Percentiles rank a stretch among this genome's conserved stretches.
phyloP scores from a whole-genome alignment of 2,113 vertebrate genomes.

The Gnathonemus echidnorhynchus region DNA sequence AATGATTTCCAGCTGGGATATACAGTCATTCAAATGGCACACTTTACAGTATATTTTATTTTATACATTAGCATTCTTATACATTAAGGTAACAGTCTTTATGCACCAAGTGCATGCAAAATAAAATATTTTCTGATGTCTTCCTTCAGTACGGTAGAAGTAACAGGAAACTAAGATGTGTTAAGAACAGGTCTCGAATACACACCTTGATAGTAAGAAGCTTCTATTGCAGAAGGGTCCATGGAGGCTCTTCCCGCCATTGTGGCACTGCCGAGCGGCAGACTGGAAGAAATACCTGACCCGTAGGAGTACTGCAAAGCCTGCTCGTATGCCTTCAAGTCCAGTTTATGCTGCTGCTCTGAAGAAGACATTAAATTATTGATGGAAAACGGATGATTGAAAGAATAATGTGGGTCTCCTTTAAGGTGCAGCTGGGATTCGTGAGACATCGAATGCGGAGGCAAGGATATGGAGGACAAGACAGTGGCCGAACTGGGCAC shows the following conservation, averaged over 20 bases:
- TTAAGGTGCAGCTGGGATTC: slow-evolving; percentile 89
- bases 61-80: slow-evolving; percentile 55
- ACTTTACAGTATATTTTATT: slow-evolving; percentile 50
- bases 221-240: slow-evolving; percentile 84
- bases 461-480: slow-evolving; percentile 70
- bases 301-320: slow-evolving; percentile 85
- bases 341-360: slow-evolving; percentile 97
- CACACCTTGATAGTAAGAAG: slow-evolving; percentile 95
- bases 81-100: slow-evolving; percentile 78
- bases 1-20: slow-evolving; percentile 47
- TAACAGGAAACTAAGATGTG: slow-evolving; percentile 74
- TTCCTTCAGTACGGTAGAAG: slow-evolving; percentile 36
- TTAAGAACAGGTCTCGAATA: slow-evolving; percentile 96
- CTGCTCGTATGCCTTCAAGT: slow-evolving; percentile 96
- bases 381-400: slow-evolving; percentile 98
- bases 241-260: slow-evolving; percentile 74
- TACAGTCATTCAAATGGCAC: slow-evolving; percentile 49
- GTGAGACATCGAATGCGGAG: slow-evolving; percentile 72
- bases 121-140: slow-evolving; percentile 41
- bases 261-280: slow-evolving; percentile 66
- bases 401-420: slow-evolving; percentile 91
- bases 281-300: slow-evolving; percentile 63
- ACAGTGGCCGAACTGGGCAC: slow-evolving; percentile 62
- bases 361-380: slow-evolving; percentile 98
- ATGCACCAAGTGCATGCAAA: slow-evolving; percentile 58